Evolutionary conservation across 2,113 vertebrate genomes (phyloP).

Genomic region (Brienomyrus brachyistius): DNA sequence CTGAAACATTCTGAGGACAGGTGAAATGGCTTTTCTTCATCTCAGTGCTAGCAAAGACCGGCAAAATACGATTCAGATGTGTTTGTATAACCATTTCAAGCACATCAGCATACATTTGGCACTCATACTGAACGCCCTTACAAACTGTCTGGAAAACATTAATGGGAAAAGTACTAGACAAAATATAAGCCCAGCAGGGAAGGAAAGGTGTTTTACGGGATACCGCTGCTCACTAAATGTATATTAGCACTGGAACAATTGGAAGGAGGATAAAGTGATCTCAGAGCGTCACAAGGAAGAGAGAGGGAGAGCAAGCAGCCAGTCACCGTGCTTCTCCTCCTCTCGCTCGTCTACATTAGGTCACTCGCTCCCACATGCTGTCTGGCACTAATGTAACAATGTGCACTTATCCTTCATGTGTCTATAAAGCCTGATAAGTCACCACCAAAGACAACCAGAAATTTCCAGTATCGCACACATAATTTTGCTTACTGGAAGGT

Average conservation of each 20-base stretch:
- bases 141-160: slow-evolving; percentile 49
- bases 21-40: background rate
- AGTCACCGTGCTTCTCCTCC: background rate
- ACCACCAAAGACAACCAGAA: background rate
- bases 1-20: background rate
- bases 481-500: background rate
- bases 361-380: background rate
- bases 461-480: background rate
- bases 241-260: slow-evolving; percentile 56
- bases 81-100: slow-evolving; percentile 17
- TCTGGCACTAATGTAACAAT: background rate
- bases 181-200: slow-evolving; percentile 56
- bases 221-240: slow-evolving; percentile 58
- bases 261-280: slow-evolving; percentile 60
- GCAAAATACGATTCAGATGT: background rate
- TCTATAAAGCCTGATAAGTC: slow-evolving; percentile 2
- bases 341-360: background rate
- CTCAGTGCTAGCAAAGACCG: background rate
- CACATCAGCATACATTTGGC: slow-evolving; percentile 48
- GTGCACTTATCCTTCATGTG: background rate
- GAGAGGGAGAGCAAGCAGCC: background rate
- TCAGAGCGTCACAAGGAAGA: slow-evolving; percentile 42
- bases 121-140: slow-evolving; percentile 43
- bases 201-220: slow-evolving; percentile 55
- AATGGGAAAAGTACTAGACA: slow-evolving; percentile 57